Conservation (phyloP, 2,888 invertebrate species). For the Teleiodes luculella region DNA sequence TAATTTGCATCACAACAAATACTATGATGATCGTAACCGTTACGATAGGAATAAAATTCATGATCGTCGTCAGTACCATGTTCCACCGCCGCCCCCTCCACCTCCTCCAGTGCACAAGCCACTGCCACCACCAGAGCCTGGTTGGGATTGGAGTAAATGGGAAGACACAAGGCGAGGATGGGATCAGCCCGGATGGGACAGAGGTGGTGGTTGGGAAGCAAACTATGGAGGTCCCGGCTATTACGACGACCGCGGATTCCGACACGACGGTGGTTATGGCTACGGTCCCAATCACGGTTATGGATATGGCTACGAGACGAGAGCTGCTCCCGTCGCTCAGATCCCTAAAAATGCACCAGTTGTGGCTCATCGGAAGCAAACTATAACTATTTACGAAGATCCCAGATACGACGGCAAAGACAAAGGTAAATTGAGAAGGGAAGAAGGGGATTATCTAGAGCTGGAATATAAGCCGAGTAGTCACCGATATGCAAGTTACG, state of each 20-base stretch:
- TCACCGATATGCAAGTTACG: constrained; percentile 68
- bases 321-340: constrained; percentile 53
- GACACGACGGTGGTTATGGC: constrained; percentile 64
- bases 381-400: constrained; percentile 74
- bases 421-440: constrained; percentile 55
- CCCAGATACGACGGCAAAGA: constrained; percentile 66
- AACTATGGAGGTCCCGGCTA: constrained; percentile 65
- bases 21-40: constrained; percentile 57
- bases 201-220: constrained; percentile 43
- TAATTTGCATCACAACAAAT: constrained; percentile 58
- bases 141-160: constrained; percentile 60
- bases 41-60: constrained; percentile 58
- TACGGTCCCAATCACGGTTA: constrained; percentile 62
- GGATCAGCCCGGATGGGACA: constrained; percentile 45
- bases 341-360: constrained; percentile 57
- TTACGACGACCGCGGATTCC: constrained; percentile 61
- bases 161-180: constrained; percentile 45
- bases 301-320: constrained; percentile 63
- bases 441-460: constrained; percentile 65
- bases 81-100: constrained; percentile 35
- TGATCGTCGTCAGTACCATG: constrained; percentile 51
- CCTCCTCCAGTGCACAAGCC: constrained; percentile 20
- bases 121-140: constrained; percentile 34
- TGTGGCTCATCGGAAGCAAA: constrained; percentile 67
- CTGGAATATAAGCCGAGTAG: constrained; percentile 67